Evolutionary conservation across 2,797 vertebrate genomes (phyloP).

Genomic region (Halcyon smyrnensis): DNA sequence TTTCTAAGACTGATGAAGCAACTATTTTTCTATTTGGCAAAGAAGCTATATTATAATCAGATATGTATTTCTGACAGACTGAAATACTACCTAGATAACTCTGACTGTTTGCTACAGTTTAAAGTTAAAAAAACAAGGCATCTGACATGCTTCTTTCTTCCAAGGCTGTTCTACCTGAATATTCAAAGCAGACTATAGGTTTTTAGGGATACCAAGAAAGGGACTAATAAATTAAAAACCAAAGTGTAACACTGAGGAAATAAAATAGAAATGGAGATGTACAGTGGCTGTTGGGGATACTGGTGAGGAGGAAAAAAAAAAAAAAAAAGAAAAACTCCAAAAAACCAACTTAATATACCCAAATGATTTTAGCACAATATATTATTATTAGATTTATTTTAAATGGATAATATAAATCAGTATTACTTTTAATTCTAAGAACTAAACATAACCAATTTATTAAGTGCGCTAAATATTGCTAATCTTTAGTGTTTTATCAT

Average conservation of each 20-base stretch:
- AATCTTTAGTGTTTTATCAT: not conserved
- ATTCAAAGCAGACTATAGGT: not conserved
- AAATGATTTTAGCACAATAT: not conserved
- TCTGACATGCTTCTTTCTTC: not conserved
- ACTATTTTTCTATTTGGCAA: not conserved
- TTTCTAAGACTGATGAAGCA: conserved; percentile 5
- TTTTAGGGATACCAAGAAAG: not conserved
- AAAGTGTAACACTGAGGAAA: not conserved
- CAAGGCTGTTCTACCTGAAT: not conserved
- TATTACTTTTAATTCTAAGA: not conserved
- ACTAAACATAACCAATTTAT: not conserved
- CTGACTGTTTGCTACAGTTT: not conserved
- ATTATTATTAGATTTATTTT: not conserved
- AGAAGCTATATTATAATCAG: not conserved
- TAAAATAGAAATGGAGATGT: not conserved
- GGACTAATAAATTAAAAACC: not conserved
- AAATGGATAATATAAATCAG: not conserved
- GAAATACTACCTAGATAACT: not conserved
- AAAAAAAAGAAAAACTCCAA: not conserved
- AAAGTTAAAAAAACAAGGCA: not conserved
- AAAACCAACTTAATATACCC: not conserved
- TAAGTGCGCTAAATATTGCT: not conserved
- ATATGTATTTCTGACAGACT: not conserved
- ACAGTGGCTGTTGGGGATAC: not conserved
- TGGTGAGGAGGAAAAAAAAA: not conserved